Evolutionary conservation across 1,140 invertebrate genomes (phyloP).

Genomic region (Oryctes rhinoceros): DNA sequence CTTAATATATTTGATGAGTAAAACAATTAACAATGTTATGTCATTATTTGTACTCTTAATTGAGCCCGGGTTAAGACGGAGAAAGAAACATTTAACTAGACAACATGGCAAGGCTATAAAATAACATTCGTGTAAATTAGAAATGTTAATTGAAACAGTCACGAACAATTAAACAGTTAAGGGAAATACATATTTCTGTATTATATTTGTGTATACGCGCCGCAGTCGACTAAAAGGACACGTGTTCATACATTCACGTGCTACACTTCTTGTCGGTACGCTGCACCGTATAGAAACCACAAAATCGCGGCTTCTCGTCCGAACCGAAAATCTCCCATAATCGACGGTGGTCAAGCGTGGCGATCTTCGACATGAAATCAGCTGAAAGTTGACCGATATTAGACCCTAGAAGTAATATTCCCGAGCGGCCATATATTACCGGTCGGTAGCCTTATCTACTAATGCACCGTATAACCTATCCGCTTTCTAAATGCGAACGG

Average conservation of each 20-base stretch:
- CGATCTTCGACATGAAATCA: slow-evolving; percentile 34
- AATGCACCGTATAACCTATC: slow-evolving; percentile 38
- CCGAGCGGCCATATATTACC: background rate
- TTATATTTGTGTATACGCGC: background rate
- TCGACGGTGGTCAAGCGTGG: slow-evolving; percentile 42
- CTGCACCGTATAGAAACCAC: slow-evolving; percentile 13
- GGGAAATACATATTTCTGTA: slow-evolving; percentile 25
- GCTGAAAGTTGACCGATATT: background rate
- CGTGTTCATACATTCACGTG: slow-evolving; percentile 1
- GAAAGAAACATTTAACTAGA: background rate
- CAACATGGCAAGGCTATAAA: background rate
- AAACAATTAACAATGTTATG: slow-evolving; percentile 42
- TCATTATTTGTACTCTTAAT: slow-evolving; percentile 40
- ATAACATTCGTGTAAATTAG: slow-evolving; percentile 26
- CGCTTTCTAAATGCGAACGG: slow-evolving; percentile 15
- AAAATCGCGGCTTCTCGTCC: slow-evolving; percentile 43
- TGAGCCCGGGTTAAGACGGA: background rate
- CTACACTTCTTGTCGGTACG: background rate
- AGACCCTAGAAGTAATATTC: background rate
- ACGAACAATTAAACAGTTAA: slow-evolving; percentile 32
- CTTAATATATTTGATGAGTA: slow-evolving; percentile 42
- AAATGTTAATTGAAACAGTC: slow-evolving; percentile 37
- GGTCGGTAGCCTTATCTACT: slow-evolving; percentile 36
- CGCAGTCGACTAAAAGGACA: background rate
- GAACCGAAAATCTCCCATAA: slow-evolving; percentile 31